Evolutionary conservation across 1,140 invertebrate species (phyloP).

Genomic region (Cecropterus lyciades): DNA sequence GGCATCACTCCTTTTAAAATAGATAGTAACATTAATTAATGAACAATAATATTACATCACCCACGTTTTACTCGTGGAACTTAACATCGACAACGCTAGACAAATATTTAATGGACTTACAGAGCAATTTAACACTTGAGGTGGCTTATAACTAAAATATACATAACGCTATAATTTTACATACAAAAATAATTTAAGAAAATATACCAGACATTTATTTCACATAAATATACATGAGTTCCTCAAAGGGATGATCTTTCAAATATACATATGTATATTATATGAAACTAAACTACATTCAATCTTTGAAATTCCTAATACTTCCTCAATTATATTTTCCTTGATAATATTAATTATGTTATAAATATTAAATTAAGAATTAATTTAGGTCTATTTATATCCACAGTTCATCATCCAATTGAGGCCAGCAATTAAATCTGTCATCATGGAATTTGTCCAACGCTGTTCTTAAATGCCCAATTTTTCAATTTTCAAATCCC

Average conservation of each 20-base stretch:
- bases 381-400: slow-evolving; percentile 6
- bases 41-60: slow-evolving; percentile 62
- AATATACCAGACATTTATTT: slow-evolving; percentile 65
- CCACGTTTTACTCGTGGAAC: slow-evolving; percentile 58
- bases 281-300: background rate
- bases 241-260: slow-evolving; percentile 16
- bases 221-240: slow-evolving; percentile 43
- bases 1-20: slow-evolving; percentile 73
- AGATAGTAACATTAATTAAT: slow-evolving; percentile 65
- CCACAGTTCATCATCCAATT: slow-evolving; percentile 1
- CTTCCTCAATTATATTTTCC: background rate
- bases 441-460: background rate
- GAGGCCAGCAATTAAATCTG: background rate
- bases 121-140: slow-evolving; percentile 77
- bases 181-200: slow-evolving; percentile 78
- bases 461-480: background rate
- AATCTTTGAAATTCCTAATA: background rate
- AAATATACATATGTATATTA: background rate
- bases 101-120: slow-evolving; percentile 66
- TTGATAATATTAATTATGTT: background rate
- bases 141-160: slow-evolving; percentile 76
- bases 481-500: background rate
- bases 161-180: slow-evolving; percentile 61
- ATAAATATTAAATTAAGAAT: background rate
- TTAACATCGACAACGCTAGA: slow-evolving; percentile 60